These are phyloP conservation scores for Lycaena phlaeas DNA, from an alignment of 2,888 invertebrate species.

Conservation along the genomic window DNA sequence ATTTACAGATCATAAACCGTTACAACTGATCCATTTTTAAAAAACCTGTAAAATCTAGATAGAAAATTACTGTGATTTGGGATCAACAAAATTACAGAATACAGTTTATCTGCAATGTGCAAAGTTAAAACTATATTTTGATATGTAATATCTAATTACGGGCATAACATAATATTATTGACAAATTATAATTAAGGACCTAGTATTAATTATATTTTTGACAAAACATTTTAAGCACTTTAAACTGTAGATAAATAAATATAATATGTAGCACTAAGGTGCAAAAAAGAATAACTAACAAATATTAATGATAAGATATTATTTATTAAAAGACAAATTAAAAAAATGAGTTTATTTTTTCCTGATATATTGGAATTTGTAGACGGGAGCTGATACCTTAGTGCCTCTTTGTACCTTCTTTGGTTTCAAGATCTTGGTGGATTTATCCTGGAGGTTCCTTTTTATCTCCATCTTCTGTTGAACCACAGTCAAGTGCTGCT, in stretches of 20 bases:
- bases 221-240: too few relatives aligned
- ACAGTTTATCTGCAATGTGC: too few relatives aligned
- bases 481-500: constrained; percentile 81
- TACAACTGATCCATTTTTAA: too few relatives aligned
- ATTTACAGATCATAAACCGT: too few relatives aligned
- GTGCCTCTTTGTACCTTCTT: constrained; percentile 76
- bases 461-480: constrained; percentile 86
- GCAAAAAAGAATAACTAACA: constrained; percentile 1
- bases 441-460: constrained; percentile 72
- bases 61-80: too few relatives aligned
- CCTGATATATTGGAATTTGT: constrained; percentile 85
- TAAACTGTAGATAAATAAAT: background rate
- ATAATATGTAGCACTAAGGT: background rate
- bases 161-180: too few relatives aligned
- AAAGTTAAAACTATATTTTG: too few relatives aligned
- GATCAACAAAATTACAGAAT: too few relatives aligned
- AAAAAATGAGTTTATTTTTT: constrained; percentile 72
- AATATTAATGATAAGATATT: background rate
- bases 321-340: constrained; percentile 9
- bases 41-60: too few relatives aligned
- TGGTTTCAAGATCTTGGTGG: constrained; percentile 75
- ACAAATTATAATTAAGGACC: too few relatives aligned
- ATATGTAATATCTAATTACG: too few relatives aligned
- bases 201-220: too few relatives aligned
- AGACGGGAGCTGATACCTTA: constrained; percentile 80